A percentile compares a stretch with the other conserved stretches of the same genome.
Conservation (phyloP, 64 coral and sea anemone species). For the Cladopsammia gracilis region DNA sequence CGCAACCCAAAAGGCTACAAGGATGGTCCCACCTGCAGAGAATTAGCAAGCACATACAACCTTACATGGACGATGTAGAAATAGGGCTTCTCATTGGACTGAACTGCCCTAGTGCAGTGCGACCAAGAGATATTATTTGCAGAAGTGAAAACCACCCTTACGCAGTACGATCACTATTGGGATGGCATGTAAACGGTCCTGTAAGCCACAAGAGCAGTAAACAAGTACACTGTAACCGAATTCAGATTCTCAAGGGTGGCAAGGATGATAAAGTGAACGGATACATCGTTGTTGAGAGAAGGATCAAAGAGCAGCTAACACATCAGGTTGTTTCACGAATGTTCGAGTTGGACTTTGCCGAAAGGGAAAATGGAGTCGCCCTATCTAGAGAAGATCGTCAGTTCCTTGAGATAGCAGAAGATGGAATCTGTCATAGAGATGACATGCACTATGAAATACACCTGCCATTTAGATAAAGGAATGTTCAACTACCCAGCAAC, state of each 20-base stretch:
- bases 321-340: constrained; percentile 26
- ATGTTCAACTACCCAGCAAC: constrained; percentile 32
- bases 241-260: constrained; percentile 22
- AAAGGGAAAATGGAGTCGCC: constrained; percentile 18
- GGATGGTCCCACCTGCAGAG: constrained; percentile 1
- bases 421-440: constrained; percentile 21
- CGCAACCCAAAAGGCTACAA: not conserved
- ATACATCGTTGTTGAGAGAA: constrained; percentile 16
- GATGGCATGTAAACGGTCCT: constrained; percentile 48
- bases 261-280: constrained; percentile 15
- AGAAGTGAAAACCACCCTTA: constrained; percentile 5
- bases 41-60: constrained; percentile 12
- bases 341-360: constrained; percentile 51
- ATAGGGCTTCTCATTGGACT: constrained; percentile 36
- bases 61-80: constrained; percentile 57
- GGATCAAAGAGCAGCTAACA: constrained; percentile 22
- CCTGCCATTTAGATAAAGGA: constrained; percentile 27
- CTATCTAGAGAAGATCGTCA: constrained; percentile 14
- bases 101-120: constrained; percentile 50
- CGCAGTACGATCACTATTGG: constrained; percentile 13
- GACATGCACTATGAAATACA: constrained; percentile 60
- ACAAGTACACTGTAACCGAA: constrained; percentile 37
- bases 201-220: constrained; percentile 9
- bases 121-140: constrained; percentile 18
- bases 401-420: constrained; percentile 10